Evolutionary conservation across 2,888 invertebrate genomes (phyloP), one percentile per base, ranked within the genome.

Genomic region (Coelinius sp.): DNA sequence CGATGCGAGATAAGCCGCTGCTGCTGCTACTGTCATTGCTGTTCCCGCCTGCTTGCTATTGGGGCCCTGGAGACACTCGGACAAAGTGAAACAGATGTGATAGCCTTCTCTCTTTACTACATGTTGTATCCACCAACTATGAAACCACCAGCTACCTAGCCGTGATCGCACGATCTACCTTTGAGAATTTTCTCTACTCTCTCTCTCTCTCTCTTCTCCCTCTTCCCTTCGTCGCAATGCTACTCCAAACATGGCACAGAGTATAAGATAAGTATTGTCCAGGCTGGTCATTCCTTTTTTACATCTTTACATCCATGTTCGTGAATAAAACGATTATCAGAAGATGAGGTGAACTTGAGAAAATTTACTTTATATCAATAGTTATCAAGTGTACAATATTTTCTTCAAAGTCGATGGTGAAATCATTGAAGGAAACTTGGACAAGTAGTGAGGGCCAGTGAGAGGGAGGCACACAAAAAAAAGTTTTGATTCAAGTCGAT

Each of bases 1-100:
- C 81, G 87, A 86, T 87, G 82, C 81, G 79, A 86, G 87, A 86
- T 86, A 86, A 84, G 78, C 74, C 78, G 73, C 72, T 71, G 68
- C 10, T 44, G 67, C 64, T 76, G 70, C 72, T 71, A 59, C 10
- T 44, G 67, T 59, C 74, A 68, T 65, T 68, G 59, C 35, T 53
- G 31, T 52, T 52, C 17, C 66, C 56, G 68, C 69, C 56, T 70
- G 68, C 71, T 68, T 35, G 72, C 75, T 71, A 35, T 25, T 53
- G 65, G 63, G 59, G 64, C 38, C 38, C 12, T 41, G 6, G 20
- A 22, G 62, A 62, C 62, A 38, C 62, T 38, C 38, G 62, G 62
- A 62, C 38, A 62, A 62, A 62, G 41, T 62, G 59, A 49, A 72
- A 49, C 65, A 70, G 44, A 44, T 14, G 72, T 24, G 35, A 31